Conservation (phyloP, 2,888 invertebrate genomes). For the Diaprepes abbreviatus region DNA sequence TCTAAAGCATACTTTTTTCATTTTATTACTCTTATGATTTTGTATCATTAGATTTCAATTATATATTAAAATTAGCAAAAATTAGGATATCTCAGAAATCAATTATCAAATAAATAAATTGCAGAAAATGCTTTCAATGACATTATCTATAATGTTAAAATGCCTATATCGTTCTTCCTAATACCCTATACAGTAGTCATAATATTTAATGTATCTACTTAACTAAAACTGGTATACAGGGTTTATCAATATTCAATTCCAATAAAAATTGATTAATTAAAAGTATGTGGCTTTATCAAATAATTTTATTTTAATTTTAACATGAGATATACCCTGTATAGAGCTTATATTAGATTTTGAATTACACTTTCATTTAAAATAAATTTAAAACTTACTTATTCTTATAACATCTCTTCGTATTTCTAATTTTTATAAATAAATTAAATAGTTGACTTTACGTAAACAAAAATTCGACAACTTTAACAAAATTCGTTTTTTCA, state of each 20-base stretch:
- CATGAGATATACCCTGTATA: conserved; percentile 11
- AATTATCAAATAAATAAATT: too few species aligned
- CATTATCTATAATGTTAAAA: too few species aligned
- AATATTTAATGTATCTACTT: neutral
- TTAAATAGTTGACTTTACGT: conserved; percentile 15
- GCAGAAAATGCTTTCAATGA: too few species aligned
- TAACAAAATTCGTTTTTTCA: too few species aligned
- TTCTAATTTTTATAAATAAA: neutral
- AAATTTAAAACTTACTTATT: neutral
- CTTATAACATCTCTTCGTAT: neutral
- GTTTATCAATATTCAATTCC: conserved; percentile 14
- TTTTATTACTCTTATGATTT: too few species aligned
- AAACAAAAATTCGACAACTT: too few species aligned
- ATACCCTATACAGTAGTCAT: too few species aligned
- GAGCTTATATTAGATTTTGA: neutral
- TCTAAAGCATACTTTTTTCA: too few species aligned
- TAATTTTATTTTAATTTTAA: neutral
- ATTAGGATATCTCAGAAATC: too few species aligned
- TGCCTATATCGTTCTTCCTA: too few species aligned
- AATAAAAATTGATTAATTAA: neutral
- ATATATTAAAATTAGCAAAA: too few species aligned
- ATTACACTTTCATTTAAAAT: neutral
- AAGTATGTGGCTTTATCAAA: neutral
- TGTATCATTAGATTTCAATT: too few species aligned
- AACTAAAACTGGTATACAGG: conserved; percentile 22